Conservation (phyloP, 2,797 vertebrate genomes). For the Corythornis leucogaster region DNA sequence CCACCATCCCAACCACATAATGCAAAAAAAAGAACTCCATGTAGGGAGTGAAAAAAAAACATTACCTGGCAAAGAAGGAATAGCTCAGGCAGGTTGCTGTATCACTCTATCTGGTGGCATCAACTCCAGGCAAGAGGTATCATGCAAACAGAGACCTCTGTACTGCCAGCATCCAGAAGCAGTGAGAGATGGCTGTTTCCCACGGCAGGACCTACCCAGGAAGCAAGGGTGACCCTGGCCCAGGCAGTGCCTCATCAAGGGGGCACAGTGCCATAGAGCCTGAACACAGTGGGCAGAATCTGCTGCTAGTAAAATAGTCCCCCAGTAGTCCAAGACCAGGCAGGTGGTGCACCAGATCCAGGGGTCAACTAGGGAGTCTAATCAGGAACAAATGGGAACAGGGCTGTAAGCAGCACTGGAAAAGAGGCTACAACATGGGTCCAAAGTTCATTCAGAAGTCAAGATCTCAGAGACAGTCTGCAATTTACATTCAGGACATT, state of each 20-base stretch:
- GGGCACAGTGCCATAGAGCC: neutral
- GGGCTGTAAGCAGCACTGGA: neutral
- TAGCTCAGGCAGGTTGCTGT: neutral
- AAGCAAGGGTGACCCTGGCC: neutral
- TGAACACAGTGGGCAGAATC: rapidly evolving
- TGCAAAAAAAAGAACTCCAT: neutral
- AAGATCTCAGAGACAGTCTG: neutral
- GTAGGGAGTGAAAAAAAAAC: neutral
- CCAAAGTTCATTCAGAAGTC: neutral
- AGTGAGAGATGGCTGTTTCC: neutral
- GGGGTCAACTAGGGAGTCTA: neutral
- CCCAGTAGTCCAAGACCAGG: neutral
- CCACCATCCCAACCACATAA: neutral
- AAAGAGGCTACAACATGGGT: neutral
- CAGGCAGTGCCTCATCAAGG: neutral
- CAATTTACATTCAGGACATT: neutral
- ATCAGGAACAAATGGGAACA: neutral
- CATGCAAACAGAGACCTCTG: neutral
- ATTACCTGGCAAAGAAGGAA: neutral
- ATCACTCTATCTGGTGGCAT: neutral
- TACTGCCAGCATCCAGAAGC: neutral
- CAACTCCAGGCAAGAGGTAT: neutral
- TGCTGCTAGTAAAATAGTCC: too few relatives aligned
- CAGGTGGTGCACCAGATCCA: neutral
- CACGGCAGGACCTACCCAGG: neutral